phyloP scores from a whole-genome alignment of 1,140 invertebrate species.

The Parasteatoda tepidariorum region DNA sequence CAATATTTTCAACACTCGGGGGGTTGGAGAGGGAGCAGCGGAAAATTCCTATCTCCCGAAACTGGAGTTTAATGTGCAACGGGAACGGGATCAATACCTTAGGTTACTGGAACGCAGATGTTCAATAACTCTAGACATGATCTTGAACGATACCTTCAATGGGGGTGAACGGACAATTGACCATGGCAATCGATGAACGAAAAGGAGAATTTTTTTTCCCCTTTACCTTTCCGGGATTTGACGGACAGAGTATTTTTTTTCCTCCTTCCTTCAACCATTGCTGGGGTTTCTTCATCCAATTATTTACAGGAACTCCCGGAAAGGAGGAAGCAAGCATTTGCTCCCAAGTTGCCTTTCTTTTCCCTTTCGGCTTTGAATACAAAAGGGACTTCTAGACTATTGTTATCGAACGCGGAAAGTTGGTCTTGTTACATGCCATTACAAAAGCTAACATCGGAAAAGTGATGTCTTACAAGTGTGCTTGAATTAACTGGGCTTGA shows the following conservation, averaged over 20 bases:
- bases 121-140: slow-evolving; percentile 49
- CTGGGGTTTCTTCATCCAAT: neutral
- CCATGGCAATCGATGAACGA: slow-evolving; percentile 31
- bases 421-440: too few species aligned
- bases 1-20: neutral
- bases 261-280: too few species aligned
- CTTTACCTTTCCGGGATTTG: neutral
- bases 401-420: neutral
- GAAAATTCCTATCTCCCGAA: neutral
- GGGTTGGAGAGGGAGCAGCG: neutral
- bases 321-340: neutral
- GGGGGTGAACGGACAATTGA: slow-evolving; percentile 49
- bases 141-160: slow-evolving; percentile 46
- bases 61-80: slow-evolving; percentile 23
- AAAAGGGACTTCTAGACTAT: neutral
- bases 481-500: too few species aligned
- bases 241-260: neutral
- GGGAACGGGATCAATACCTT: slow-evolving; percentile 26
- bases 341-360: neutral
- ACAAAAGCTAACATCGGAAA: too few species aligned
- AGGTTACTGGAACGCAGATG: slow-evolving; percentile 50
- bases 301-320: slow-evolving; percentile 22
- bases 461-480: too few species aligned
- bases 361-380: neutral
- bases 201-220: neutral